phyloP scores from a whole-genome alignment of 2,888 invertebrate species.

The Tenthredo scrophulariae region DNA sequence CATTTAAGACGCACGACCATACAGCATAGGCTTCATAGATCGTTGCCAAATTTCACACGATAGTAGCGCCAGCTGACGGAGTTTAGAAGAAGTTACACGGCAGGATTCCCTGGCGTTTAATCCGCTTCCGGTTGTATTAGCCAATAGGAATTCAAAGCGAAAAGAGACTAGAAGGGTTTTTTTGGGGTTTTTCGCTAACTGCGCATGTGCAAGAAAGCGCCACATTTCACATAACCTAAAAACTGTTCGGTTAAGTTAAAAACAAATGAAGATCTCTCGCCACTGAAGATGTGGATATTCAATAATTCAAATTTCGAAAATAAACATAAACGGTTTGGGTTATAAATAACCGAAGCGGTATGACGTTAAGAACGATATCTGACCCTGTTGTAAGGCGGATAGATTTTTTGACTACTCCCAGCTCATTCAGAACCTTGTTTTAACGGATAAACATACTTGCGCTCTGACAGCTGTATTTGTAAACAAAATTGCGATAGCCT shows the following conservation, averaged over 20 bases:
- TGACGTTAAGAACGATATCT: conserved; percentile 21
- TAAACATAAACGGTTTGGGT: neutral
- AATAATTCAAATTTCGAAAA: conserved; percentile 6
- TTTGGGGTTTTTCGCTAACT: neutral
- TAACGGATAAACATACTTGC: neutral
- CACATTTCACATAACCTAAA: neutral
- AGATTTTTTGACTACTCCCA: neutral
- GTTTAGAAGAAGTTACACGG: too few relatives aligned
- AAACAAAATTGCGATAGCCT: conserved; percentile 7
- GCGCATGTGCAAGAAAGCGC: neutral
- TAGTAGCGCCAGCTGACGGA: neutral
- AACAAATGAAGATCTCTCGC: neutral
- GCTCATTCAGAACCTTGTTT: neutral
- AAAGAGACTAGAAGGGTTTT: neutral
- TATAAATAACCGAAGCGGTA: conserved; percentile 21
- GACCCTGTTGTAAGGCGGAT: neutral
- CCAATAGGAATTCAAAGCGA: neutral
- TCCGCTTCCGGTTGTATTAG: neutral
- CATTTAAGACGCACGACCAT: conserved; percentile 28
- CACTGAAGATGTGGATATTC: neutral
- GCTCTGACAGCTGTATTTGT: neutral
- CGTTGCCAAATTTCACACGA: neutral
- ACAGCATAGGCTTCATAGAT: neutral
- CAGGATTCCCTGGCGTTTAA: neutral
- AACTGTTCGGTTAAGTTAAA: neutral